phyloP scores from a whole-genome alignment of 2,888 invertebrate genomes.

The Orthosia cruda region DNA sequence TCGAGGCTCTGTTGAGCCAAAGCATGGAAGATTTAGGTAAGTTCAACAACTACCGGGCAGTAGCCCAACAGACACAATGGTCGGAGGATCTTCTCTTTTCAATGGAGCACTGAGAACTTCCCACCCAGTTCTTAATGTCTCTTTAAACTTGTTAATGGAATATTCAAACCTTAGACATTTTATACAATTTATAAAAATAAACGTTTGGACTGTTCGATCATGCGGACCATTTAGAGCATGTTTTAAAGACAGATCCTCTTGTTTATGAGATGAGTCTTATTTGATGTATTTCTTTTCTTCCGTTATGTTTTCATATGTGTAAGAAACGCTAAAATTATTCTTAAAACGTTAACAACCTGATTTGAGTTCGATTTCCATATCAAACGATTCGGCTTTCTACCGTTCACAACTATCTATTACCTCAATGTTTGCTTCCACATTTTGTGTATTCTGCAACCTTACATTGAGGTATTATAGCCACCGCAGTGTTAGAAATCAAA shows the following conservation, averaged over 20 bases:
- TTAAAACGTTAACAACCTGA: neutral
- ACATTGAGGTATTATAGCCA: neutral
- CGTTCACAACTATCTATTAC: neutral
- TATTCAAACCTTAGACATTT: neutral
- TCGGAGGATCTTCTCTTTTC: neutral
- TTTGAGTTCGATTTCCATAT: neutral
- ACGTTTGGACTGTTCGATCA: too few relatives aligned
- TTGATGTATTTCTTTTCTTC: neutral
- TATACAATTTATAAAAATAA: too few relatives aligned
- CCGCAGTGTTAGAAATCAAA: neutral
- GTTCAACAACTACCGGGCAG: neutral
- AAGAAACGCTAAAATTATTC: neutral
- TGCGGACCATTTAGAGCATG: too few relatives aligned
- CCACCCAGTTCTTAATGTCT: too few relatives aligned
- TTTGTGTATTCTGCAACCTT: neutral
- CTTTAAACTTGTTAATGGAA: neutral
- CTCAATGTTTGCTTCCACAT: neutral
- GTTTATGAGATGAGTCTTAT: neutral
- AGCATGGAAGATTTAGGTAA: constrained; percentile 98
- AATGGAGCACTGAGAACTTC: neutral
- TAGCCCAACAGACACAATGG: neutral
- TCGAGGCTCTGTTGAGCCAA: constrained; percentile 97
- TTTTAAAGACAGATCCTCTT: too few relatives aligned
- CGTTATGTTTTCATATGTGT: too few relatives aligned
- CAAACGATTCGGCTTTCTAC: neutral